Percentiles rank a stretch among this genome's conserved stretches.
phyloP scores from a whole-genome alignment of 2,113 vertebrate species.

The Burhinus oedicnemus region DNA sequence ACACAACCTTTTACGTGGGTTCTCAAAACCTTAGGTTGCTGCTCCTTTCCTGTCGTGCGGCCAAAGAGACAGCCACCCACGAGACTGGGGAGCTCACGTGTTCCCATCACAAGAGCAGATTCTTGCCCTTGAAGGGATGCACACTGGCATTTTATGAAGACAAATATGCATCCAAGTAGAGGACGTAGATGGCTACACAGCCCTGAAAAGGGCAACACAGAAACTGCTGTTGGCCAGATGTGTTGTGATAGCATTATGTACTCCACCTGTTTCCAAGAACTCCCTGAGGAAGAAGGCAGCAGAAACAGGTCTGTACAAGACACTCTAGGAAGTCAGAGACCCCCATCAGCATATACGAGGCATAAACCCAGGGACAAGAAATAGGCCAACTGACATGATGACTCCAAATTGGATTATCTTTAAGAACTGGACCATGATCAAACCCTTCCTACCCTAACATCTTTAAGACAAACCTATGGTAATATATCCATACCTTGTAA shows the following conservation, averaged over 20 bases:
- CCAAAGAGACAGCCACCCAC: background rate
- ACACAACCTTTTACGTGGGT: background rate
- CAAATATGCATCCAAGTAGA: background rate
- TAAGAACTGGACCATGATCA: background rate
- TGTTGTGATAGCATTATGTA: background rate
- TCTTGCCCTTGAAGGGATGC: background rate
- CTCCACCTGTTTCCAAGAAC: background rate
- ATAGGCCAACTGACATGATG: rapidly evolving
- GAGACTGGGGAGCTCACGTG: background rate
- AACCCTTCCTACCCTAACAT: background rate
- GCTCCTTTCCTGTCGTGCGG: background rate
- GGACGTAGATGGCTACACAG: background rate
- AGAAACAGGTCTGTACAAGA: background rate
- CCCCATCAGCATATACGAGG: background rate
- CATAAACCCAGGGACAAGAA: background rate
- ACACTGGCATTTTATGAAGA: background rate
- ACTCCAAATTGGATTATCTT: background rate
- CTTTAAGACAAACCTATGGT: background rate
- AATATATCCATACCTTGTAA: background rate
- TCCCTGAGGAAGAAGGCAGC: background rate
- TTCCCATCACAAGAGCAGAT: background rate
- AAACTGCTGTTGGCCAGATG: background rate
- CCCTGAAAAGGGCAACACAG: background rate
- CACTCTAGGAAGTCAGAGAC: background rate
- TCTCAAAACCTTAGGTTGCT: background rate